phyloP scores from a whole-genome alignment of 1,140 invertebrate genomes.

The Diorhabda elongata region DNA sequence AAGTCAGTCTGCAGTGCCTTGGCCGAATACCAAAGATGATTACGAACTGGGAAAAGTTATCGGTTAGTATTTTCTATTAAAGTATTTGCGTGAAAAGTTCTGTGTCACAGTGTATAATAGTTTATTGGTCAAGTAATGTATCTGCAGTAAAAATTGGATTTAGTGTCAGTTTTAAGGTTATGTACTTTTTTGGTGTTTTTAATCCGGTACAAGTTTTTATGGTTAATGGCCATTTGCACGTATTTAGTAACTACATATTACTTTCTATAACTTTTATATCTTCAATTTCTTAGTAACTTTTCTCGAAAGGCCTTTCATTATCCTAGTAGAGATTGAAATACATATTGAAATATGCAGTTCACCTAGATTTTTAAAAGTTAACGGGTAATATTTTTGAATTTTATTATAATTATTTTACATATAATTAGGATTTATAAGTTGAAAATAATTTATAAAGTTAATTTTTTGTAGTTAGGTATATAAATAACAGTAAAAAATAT shows the following conservation, averaged over 20 bases:
- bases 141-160: slow-evolving; percentile 5
- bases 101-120: slow-evolving; percentile 24
- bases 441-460: no score
- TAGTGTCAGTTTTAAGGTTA: slow-evolving; percentile 36
- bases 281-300: no score
- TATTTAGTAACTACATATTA: not conserved
- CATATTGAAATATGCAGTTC: no score
- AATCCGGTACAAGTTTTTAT: slow-evolving; percentile 35
- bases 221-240: not conserved
- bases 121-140: slow-evolving; percentile 10
- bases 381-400: no score
- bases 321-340: no score
- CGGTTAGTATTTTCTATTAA: slow-evolving; percentile 51
- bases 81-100: slow-evolving; percentile 18
- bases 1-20: slow-evolving; percentile 60
- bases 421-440: no score
- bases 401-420: no score
- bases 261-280: no score
- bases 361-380: no score
- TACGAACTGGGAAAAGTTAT: slow-evolving; percentile 94
- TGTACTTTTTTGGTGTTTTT: slow-evolving; percentile 40
- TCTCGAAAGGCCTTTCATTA: no score
- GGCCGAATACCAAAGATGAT: slow-evolving; percentile 90
- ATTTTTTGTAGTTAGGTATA: no score
- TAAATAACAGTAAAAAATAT: no score